Evolutionary conservation across 2,888 invertebrate genomes (phyloP), one percentile per base, ranked within the genome.

Genomic region (Rotaria socialis): DNA sequence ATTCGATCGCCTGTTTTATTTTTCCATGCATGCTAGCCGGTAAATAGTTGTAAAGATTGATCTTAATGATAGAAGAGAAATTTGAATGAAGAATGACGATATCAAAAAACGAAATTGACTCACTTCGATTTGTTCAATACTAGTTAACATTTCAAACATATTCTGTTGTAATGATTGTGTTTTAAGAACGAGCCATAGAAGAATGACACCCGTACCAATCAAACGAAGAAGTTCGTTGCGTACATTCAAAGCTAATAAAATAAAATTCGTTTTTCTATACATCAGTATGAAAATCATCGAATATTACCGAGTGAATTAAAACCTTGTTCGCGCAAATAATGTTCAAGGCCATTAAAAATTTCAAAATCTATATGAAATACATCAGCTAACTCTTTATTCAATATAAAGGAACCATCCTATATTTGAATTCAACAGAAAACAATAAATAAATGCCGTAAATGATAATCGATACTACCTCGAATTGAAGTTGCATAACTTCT

Each of bases 221-320:
- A 35, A 67, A 67, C 16, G 35, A 67, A 27, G 35, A 67, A 67
- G 22, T 67, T 67, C 67, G 27, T 35, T 60, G 7, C 24, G 60
- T 6, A 60, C 19, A 60, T n/a, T 60, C n/a, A 60, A 60, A 60
- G 60, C 60, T 60, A 27, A 27, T 16, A 60, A 27, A 27, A 60
- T n/a, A 14, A n/a, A 60, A 60, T 60, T n/a, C 27, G 11, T 27
- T 11, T 27, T 8, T 8, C 27, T 27, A 27, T 52, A 11, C 16
- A 16, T 16, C 16, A 52, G 14, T 6, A 22, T 5, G 3, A 67
- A 67, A 35, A 14, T 35, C 3, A 6, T 35, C 10, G 35, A 67
- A 16, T 16, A 19, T 80, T 47, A 80, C 75, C 75, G 22, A 80
- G 47, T 80, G 75, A 80, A 8, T 80, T 80, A 24, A 80, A 47